Conservation (phyloP, 1,140 invertebrate genomes). For the Rhynchophorus ferrugineus region DNA sequence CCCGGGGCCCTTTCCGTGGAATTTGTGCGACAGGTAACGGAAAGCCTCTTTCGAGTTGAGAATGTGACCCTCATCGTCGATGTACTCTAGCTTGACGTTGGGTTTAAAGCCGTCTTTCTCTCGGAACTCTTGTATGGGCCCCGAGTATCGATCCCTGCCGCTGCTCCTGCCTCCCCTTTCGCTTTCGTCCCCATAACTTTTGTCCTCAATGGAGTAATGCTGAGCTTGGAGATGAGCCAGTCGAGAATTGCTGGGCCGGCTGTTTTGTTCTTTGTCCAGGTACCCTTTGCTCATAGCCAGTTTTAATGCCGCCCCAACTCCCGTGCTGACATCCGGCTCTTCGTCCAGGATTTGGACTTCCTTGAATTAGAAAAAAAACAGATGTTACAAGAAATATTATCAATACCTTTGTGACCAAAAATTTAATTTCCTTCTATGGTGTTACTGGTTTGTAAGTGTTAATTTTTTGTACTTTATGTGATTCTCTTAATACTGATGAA, state of each 20-base stretch:
- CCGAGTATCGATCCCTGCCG: slow-evolving; percentile 71
- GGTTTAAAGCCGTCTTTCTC: slow-evolving; percentile 93
- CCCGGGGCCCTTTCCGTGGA: slow-evolving; percentile 98
- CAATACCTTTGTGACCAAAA: too few species aligned
- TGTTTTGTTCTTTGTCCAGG: slow-evolving; percentile 73
- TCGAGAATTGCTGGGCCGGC: slow-evolving; percentile 61
- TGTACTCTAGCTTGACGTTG: slow-evolving; percentile 94
- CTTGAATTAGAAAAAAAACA: too few species aligned
- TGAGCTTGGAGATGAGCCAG: slow-evolving; percentile 76
- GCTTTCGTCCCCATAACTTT: slow-evolving; percentile 62
- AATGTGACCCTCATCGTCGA: slow-evolving; percentile 88
- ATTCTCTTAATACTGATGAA: too few species aligned
- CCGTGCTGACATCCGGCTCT: slow-evolving; percentile 88
- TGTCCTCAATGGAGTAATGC: slow-evolving; percentile 97
- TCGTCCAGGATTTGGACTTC: slow-evolving; percentile 81
- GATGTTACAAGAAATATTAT: too few species aligned
- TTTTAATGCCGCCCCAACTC: slow-evolving; percentile 85
- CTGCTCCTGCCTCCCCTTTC: slow-evolving; percentile 31
- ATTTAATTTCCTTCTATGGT: too few species aligned
- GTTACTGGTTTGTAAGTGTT: too few species aligned
- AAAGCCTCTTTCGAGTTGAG: slow-evolving; percentile 96
- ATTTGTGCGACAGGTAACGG: slow-evolving; percentile 89
- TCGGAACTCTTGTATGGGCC: slow-evolving; percentile 85
- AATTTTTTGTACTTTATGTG: too few species aligned
- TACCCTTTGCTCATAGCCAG: slow-evolving; percentile 95